phyloP scores from a whole-genome alignment of 2,113 vertebrate genomes.

The Mesembrinibis cayennensis region DNA sequence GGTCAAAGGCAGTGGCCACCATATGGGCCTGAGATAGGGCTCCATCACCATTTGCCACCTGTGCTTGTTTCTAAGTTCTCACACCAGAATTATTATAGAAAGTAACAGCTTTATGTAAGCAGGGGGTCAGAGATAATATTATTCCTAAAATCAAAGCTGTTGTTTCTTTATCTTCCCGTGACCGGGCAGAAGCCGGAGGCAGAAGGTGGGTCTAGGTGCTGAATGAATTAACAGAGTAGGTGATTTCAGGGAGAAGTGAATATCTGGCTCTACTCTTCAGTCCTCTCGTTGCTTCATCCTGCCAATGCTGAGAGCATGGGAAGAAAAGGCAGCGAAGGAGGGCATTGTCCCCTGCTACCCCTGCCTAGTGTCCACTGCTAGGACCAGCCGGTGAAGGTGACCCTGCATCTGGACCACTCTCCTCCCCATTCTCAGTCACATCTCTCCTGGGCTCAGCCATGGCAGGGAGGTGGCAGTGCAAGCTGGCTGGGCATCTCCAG shows the following conservation, averaged over 20 bases:
- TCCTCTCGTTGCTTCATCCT: neutral
- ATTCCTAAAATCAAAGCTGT: neutral
- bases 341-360: neutral
- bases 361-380: neutral
- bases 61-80: neutral
- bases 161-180: neutral
- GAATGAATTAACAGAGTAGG: neutral
- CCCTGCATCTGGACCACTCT: neutral
- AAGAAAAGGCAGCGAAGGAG: neutral
- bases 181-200: neutral
- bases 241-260: neutral
- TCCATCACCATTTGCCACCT: conserved; percentile 7
- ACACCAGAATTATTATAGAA: neutral
- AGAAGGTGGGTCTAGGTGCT: neutral
- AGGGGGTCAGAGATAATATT: neutral
- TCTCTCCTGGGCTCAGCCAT: neutral
- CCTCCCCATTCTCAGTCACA: neutral
- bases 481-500: neutral
- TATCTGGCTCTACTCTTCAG: neutral
- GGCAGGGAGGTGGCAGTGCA: neutral
- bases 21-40: neutral
- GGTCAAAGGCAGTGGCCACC: neutral
- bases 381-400: neutral
- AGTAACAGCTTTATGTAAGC: conserved; percentile 6
- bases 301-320: neutral